phyloP scores from a whole-genome alignment of 2,113 vertebrate genomes.

The Ranitomeya imitator region DNA sequence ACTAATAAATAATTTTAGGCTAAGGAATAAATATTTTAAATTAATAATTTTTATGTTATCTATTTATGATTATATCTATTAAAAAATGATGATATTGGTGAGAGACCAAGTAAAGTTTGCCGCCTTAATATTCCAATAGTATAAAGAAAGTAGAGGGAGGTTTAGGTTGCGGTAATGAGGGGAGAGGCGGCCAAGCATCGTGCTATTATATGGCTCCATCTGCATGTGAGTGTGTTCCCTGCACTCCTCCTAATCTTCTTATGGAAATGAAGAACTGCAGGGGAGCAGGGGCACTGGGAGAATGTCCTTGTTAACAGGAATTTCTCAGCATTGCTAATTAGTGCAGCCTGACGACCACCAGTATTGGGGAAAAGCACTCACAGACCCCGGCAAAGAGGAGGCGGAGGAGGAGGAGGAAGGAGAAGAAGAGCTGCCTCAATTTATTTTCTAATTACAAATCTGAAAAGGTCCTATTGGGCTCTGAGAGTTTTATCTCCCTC shows the following conservation, averaged over 20 bases:
- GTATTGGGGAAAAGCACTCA: slow-evolving; percentile 81
- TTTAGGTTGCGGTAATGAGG: slow-evolving; percentile 96
- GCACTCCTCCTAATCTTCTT: slow-evolving; percentile 98
- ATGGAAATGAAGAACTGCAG: slow-evolving; percentile 98
- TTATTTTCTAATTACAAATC: slow-evolving; percentile 85
- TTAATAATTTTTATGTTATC: background rate
- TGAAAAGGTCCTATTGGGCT: slow-evolving; percentile 78
- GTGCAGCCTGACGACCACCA: slow-evolving; percentile 88
- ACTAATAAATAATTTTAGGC: too few species aligned
- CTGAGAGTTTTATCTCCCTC: slow-evolving; percentile 82
- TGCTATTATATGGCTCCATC: slow-evolving; percentile 97
- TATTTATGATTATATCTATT: background rate
- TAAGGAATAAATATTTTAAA: too few species aligned
- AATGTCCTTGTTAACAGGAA: slow-evolving; percentile 92
- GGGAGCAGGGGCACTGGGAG: slow-evolving; percentile 89
- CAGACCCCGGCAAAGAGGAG: slow-evolving; percentile 70
- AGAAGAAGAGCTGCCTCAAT: slow-evolving; percentile 80
- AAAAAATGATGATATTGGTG: background rate
- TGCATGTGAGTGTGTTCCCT: slow-evolving; percentile 95
- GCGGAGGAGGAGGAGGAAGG: background rate
- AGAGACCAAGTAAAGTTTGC: background rate
- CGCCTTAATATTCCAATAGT: background rate
- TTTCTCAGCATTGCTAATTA: slow-evolving; percentile 96
- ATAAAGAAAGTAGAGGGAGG: slow-evolving; percentile 70
- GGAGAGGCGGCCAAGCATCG: slow-evolving; percentile 93